phyloP scores from a whole-genome alignment of 2,888 invertebrate species.

The Xiphydria camelus region DNA sequence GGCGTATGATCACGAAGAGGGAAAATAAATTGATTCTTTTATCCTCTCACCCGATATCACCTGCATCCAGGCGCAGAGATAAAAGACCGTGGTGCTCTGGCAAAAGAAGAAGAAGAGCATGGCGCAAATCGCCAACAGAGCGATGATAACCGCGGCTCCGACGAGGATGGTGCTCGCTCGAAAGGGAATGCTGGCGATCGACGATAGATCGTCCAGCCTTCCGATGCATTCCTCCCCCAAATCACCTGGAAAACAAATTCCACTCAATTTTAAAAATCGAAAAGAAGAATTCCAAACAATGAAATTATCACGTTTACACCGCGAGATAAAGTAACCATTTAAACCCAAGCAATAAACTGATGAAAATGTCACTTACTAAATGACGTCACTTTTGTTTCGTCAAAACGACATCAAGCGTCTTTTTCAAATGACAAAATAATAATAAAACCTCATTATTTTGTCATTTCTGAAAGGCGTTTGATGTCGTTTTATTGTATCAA shows the following conservation, averaged over 20 bases:
- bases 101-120: constrained; percentile 93
- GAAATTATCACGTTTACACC: too few relatives aligned
- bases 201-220: constrained; percentile 78
- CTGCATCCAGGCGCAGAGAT: constrained; percentile 94
- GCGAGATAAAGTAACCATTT: too few relatives aligned
- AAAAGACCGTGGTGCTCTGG: constrained; percentile 88
- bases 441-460: too few relatives aligned
- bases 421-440: too few relatives aligned
- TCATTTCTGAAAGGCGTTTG: too few relatives aligned
- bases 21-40: background rate
- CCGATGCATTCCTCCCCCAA: constrained; percentile 83
- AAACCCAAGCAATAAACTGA: too few relatives aligned
- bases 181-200: constrained; percentile 83
- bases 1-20: constrained; percentile 13
- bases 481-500: too few relatives aligned
- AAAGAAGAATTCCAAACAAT: too few relatives aligned
- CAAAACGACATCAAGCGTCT: too few relatives aligned
- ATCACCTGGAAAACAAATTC: constrained; percentile 63
- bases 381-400: too few relatives aligned
- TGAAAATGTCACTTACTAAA: too few relatives aligned
- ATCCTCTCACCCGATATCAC: constrained; percentile 84
- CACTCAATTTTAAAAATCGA: too few relatives aligned
- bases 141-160: constrained; percentile 81
- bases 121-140: constrained; percentile 83
- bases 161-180: constrained; percentile 87